These are phyloP conservation scores for Rhyacophila evoluta DNA, from an alignment of 2,888 invertebrate genomes.

Conservation along the genomic window DNA sequence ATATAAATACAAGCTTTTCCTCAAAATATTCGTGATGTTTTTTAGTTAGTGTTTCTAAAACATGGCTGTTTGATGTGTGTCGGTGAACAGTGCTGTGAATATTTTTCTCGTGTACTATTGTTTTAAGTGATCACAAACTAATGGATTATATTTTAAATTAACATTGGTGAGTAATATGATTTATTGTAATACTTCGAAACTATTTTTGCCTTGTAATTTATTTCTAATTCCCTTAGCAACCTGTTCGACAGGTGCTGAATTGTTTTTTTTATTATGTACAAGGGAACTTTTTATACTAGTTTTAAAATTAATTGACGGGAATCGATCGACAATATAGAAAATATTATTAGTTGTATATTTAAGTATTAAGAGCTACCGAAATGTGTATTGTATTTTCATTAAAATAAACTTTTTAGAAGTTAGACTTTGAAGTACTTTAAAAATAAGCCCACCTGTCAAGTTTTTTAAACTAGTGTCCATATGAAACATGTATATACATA, in stretches of 20 bases:
- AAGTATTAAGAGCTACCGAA: too few species aligned
- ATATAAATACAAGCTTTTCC: background rate
- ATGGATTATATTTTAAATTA: constrained; percentile 14
- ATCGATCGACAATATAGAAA: too few species aligned
- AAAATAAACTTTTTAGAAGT: too few species aligned
- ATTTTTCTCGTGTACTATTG: background rate
- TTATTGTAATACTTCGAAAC: background rate
- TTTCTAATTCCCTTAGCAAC: background rate
- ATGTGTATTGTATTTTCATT: too few species aligned
- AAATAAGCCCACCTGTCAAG: too few species aligned
- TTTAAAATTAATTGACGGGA: too few species aligned
- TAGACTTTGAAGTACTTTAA: too few species aligned
- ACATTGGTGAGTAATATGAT: background rate
- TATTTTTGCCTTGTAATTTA: background rate
- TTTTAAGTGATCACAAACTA: constrained; percentile 1
- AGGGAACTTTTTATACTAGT: too few species aligned
- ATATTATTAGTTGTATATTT: too few species aligned
- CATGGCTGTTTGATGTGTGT: constrained; percentile 18
- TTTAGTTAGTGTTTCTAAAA: constrained; percentile 16
- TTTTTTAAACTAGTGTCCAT: too few species aligned
- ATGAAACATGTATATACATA: too few species aligned
- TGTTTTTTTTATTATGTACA: background rate
- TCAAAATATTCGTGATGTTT: background rate
- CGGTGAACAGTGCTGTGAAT: background rate
- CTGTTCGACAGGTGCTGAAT: constrained; percentile 11